Evolutionary conservation across 2,888 invertebrate species (phyloP).

Genomic region (Athalia circularis): DNA sequence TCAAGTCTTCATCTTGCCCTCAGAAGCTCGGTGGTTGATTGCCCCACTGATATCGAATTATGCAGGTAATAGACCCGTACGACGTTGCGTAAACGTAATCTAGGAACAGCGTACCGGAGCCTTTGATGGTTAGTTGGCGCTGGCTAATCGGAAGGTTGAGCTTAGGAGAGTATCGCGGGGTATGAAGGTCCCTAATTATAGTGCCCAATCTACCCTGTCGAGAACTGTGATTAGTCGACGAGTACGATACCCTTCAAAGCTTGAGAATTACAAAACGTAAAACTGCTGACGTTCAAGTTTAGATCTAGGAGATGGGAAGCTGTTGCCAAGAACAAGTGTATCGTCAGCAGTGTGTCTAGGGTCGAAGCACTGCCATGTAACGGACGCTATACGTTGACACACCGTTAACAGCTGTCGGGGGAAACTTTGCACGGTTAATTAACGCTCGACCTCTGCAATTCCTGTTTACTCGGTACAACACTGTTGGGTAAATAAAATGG

Average conservation of each 20-base stretch:
- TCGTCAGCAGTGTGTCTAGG: slow-evolving; percentile 37
- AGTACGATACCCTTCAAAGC: background rate
- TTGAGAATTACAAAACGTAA: slow-evolving; percentile 38
- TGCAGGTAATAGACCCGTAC: slow-evolving; percentile 3
- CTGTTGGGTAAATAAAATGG: slow-evolving; percentile 17
- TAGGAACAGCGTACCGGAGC: background rate
- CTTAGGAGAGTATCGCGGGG: slow-evolving; percentile 29
- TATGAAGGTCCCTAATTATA: slow-evolving; percentile 24
- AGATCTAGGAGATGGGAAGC: slow-evolving; percentile 1
- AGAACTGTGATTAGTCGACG: slow-evolving; percentile 34
- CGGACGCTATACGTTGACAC: slow-evolving; percentile 34
- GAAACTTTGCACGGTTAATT: slow-evolving; percentile 41
- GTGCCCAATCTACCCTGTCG: slow-evolving; percentile 32
- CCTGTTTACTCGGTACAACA: slow-evolving; percentile 7
- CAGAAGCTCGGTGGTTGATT: background rate
- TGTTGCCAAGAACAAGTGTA: slow-evolving; percentile 42
- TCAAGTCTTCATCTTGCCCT: background rate
- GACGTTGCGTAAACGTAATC: slow-evolving; percentile 40
- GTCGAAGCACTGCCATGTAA: slow-evolving; percentile 18
- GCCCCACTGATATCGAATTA: background rate
- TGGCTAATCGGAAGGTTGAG: slow-evolving; percentile 32
- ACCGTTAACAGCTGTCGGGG: slow-evolving; percentile 35
- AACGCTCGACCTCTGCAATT: slow-evolving; percentile 25
- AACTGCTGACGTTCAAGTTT: slow-evolving; percentile 31
- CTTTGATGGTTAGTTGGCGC: slow-evolving; percentile 32